phyloP scores from a whole-genome alignment of 2,113 vertebrate genomes.

The Athene noctua region DNA sequence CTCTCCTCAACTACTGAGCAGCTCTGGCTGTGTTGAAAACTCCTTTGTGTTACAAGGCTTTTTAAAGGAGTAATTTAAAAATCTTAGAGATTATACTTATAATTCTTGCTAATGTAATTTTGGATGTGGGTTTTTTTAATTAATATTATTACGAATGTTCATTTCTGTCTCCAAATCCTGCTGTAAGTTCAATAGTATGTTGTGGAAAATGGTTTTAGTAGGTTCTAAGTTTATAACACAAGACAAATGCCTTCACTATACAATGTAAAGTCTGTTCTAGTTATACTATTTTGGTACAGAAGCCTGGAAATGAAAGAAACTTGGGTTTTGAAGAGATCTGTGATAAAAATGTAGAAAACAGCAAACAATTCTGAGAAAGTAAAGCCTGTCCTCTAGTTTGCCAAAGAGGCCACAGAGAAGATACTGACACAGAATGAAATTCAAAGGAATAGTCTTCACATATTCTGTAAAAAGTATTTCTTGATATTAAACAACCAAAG shows the following conservation, averaged over 20 bases:
- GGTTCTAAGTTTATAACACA: neutral
- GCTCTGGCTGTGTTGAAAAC: neutral
- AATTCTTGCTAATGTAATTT: neutral
- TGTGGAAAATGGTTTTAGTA: conserved; percentile 26
- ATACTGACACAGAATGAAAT: neutral
- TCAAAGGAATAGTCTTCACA: conserved; percentile 17
- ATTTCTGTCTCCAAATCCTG: conserved; percentile 43
- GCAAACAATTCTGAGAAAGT: neutral
- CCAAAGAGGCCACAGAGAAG: neutral
- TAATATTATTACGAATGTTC: neutral
- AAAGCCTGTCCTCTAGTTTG: conserved; percentile 8
- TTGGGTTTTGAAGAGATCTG: neutral
- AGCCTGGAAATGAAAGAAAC: neutral
- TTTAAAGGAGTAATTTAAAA: neutral
- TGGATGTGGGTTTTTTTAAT: neutral
- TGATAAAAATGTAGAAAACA: neutral
- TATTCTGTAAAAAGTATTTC: conserved; percentile 60
- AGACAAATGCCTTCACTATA: neutral
- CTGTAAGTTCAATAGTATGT: conserved; percentile 29
- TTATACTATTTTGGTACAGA: neutral
- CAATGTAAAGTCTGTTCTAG: conserved; percentile 13
- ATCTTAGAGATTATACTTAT: neutral
- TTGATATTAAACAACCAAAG: conserved; percentile 68
- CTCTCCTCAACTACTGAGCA: neutral
- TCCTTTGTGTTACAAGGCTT: neutral